These are phyloP conservation scores for Zonotrichia leucophrys DNA, from an alignment of 2,113 vertebrate species.

Conservation along the genomic window DNA sequence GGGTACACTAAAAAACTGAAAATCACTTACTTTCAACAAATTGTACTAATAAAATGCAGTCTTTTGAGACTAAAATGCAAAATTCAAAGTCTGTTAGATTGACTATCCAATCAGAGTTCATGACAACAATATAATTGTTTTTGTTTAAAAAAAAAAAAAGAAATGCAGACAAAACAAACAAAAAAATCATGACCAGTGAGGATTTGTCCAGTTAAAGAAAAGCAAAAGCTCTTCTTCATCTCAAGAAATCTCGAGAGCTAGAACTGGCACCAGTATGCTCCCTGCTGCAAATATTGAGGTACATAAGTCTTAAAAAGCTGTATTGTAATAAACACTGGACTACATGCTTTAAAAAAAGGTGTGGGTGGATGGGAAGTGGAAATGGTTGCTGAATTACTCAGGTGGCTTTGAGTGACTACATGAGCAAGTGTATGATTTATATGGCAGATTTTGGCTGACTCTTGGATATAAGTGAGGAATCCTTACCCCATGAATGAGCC, in stretches of 20 bases:
- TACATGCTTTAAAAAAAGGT: background rate
- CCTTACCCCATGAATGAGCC: fast-evolving
- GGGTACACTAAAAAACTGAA: background rate
- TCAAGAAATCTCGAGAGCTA: background rate
- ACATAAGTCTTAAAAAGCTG: background rate
- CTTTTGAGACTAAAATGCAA: background rate
- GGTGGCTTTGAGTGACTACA: fast-evolving
- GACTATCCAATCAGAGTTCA: background rate
- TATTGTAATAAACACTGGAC: background rate
- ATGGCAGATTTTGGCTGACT: fast-evolving
- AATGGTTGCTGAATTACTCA: background rate
- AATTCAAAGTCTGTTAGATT: background rate
- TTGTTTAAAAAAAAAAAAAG: background rate
- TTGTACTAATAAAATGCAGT: background rate
- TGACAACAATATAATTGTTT: background rate
- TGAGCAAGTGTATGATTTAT: background rate
- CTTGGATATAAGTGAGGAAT: background rate
- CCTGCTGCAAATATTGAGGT: background rate
- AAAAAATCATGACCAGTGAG: background rate
- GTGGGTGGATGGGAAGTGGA: background rate
- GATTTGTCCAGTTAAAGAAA: background rate
- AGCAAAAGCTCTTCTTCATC: background rate
- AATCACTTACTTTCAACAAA: background rate
- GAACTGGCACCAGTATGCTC: background rate
- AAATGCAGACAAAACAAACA: background rate